phyloP scores from a whole-genome alignment of 1,140 invertebrate genomes.

The Stenopsyche tienmushanensis region DNA sequence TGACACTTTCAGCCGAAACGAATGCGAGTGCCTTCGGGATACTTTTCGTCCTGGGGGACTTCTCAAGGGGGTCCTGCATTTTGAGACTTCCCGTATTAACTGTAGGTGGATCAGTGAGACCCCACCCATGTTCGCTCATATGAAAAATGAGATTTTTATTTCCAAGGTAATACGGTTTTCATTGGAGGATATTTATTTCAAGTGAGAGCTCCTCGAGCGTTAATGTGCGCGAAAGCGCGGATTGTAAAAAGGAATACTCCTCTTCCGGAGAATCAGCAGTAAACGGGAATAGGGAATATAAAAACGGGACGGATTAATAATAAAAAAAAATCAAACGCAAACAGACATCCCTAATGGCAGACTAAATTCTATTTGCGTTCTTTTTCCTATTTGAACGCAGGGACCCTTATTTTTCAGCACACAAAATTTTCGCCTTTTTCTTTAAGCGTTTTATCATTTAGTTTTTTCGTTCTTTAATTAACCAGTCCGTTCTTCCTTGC shows the following conservation, averaged over 20 bases:
- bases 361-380: neutral
- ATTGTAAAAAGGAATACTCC: neutral
- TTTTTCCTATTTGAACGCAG: too few species aligned
- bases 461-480: too few species aligned
- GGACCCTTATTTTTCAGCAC: too few species aligned
- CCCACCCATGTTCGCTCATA: neutral
- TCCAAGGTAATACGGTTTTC: neutral
- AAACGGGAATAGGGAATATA: neutral
- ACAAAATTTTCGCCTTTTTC: too few species aligned
- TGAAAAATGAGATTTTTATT: slow-evolving; percentile 20
- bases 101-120: neutral
- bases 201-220: slow-evolving; percentile 5
- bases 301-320: neutral
- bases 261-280: neutral
- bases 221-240: slow-evolving; percentile 3
- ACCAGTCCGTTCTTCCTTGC: too few species aligned
- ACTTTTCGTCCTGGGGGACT: neutral
- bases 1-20: neutral
- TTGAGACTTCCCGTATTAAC: slow-evolving; percentile 9
- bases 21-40: neutral
- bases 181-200: slow-evolving; percentile 16
- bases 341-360: neutral
- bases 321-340: neutral
- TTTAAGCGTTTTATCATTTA: too few species aligned
- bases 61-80: too few species aligned